Evolutionary conservation across 2,113 vertebrate species (phyloP).

Genomic region (Laticauda colubrina): DNA sequence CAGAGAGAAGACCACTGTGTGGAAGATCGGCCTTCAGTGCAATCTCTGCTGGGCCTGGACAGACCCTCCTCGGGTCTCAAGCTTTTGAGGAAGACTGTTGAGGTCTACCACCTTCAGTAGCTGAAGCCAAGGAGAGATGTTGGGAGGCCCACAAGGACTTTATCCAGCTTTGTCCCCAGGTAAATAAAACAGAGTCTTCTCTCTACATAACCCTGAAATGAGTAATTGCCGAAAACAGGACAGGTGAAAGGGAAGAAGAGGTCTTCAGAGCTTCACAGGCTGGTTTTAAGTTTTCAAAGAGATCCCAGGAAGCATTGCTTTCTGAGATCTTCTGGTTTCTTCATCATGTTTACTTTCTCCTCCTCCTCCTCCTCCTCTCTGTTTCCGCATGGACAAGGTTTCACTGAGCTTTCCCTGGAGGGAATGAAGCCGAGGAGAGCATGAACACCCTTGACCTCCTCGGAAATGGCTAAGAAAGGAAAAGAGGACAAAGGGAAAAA

Average conservation of each 20-base stretch:
- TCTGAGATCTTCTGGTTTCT: background rate
- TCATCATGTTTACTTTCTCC: background rate
- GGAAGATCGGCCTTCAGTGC: background rate
- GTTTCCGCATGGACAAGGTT: background rate
- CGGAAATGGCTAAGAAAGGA: slow-evolving; percentile 77
- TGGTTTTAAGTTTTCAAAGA: no score
- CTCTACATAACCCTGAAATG: background rate
- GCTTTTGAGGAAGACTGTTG: background rate
- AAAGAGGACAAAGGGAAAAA: slow-evolving; percentile 71
- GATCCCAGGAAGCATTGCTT: background rate
- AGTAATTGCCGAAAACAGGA: background rate
- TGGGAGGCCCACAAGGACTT: background rate
- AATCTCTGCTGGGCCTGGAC: no score
- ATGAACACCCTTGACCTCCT: slow-evolving; percentile 57
- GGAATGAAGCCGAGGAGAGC: background rate
- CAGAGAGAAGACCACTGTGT: background rate
- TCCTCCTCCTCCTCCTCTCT: background rate
- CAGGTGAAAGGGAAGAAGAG: background rate
- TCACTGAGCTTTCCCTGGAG: background rate
- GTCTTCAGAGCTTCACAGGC: background rate
- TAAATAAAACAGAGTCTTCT: background rate
- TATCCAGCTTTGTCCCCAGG: background rate
- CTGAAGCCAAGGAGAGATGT: background rate
- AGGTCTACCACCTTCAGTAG: background rate
- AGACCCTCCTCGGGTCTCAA: background rate